Base-by-base conservation (phyloP, 2,888 invertebrate species). In the Lymantria dispar region DNA sequence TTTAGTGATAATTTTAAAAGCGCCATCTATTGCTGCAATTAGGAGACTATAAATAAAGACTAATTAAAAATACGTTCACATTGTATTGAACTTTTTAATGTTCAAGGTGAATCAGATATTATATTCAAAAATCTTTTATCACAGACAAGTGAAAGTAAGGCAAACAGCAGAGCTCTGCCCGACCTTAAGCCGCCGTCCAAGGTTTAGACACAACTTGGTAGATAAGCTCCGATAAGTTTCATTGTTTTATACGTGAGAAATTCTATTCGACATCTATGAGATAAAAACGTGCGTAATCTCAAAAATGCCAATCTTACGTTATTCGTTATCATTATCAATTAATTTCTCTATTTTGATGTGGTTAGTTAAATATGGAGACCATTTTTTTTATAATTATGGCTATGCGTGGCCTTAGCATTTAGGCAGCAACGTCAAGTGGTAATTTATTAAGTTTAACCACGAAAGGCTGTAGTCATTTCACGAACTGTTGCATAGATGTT, bases 141-240 rank as follows among this genome's bases (percentile, higher is more conserved):
- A 38, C 12, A 13, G 15, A n/a, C 37, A 42, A 48, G 50, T 46
- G 36, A 45, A 49, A 50, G 52, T 49, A 37, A 43, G 40, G 30
- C 40, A 41, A 48, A n/a, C 30, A 39, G 33, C 9, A 38, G 11
- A 15, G 14, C 13, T 41, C 15, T 33, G 22, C 11, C 13, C 9
- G 52, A 48, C 52, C 52, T 52, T 47, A 36, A n/a, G n/a, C 31
- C 8, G 14, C 31, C 41, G 38, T 41, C 12, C 40, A 51, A 48
- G 52, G 52, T 15, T 41, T n/a, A 41, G 2, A 15, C 33, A 31
- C 3, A 22, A 31, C 31, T 14, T 15, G 14, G 29, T 11, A 12
- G 38, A 38, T 38, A 38, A 38, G 38, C 38, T 38, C 11, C 12
- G 11, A 38, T 38, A 12, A 33, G 10, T 10, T 33, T 8, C 1